phyloP scores from a whole-genome alignment of 2,888 invertebrate genomes.

The Acheta domesticus region DNA sequence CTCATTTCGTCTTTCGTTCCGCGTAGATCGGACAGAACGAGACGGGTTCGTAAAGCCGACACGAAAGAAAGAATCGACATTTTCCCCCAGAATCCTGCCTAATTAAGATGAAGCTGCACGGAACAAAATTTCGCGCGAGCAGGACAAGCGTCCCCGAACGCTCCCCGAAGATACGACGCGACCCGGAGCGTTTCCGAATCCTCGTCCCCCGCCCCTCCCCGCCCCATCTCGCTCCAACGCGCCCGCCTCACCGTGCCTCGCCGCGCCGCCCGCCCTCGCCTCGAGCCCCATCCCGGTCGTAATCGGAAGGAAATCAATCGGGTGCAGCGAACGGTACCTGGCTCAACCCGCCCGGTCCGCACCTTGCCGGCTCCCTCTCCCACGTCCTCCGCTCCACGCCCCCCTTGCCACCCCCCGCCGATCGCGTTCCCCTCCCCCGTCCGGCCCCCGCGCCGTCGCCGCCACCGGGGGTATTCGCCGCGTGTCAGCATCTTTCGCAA shows the following conservation, averaged over 20 bases:
- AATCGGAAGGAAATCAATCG: conserved; percentile 18
- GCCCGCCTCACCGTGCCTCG: not conserved
- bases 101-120: too few species aligned
- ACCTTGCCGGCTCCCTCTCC: not conserved
- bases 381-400: not conserved
- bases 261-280: not conserved
- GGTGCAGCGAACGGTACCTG: conserved; percentile 7
- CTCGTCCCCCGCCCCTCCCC: not conserved
- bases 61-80: too few species aligned
- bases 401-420: not conserved
- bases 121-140: too few species aligned
- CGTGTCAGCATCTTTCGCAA: conserved; percentile 18
- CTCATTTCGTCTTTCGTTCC: too few species aligned
- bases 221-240: not conserved
- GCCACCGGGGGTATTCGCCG: not conserved
- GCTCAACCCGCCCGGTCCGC: not conserved
- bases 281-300: not conserved
- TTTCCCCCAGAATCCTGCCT: too few species aligned
- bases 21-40: too few species aligned
- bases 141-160: too few species aligned
- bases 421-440: not conserved
- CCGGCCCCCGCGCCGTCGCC: not conserved
- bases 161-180: too few species aligned
- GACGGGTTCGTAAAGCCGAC: too few species aligned
- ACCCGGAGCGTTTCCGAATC: not conserved